A percentile compares a stretch with the other conserved stretches of the same genome.
Conservation (phyloP, 1,140 invertebrate species). For the Drosophila serrata region DNA sequence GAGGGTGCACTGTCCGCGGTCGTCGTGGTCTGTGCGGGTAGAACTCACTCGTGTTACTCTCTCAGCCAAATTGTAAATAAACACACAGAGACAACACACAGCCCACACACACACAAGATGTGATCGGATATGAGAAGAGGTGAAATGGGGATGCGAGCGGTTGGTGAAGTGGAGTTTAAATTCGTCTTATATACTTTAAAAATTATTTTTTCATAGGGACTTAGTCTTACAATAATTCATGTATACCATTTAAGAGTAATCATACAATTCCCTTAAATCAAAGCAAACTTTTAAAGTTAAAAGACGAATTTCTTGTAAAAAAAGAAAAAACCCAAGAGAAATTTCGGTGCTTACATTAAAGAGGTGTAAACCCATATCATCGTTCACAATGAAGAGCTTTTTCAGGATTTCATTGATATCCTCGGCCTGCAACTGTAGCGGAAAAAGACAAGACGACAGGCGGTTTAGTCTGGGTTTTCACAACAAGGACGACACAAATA, state of each 20-base stretch:
- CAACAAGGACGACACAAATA: conserved; percentile 22
- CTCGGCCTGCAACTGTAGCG: conserved; percentile 59
- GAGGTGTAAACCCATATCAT: conserved; percentile 57
- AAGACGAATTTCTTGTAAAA: neutral
- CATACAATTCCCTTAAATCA: neutral
- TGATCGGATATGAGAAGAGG: conserved; percentile 11
- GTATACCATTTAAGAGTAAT: too few relatives aligned
- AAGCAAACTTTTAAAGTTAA: neutral
- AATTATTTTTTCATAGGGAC: neutral
- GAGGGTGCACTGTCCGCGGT: conserved; percentile 70
- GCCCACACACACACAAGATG: conserved; percentile 19
- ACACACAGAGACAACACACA: conserved; percentile 58
- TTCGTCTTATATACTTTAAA: neutral
- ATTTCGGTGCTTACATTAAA: conserved; percentile 71
- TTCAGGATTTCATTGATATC: conserved; percentile 42
- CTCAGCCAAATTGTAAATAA: conserved; percentile 24
- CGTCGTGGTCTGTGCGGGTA: conserved; percentile 76
- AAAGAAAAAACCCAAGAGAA: neutral
- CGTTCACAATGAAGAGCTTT: conserved; percentile 55
- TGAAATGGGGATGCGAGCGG: conserved; percentile 13
- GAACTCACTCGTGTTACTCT: conserved; percentile 63
- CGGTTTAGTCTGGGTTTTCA: conserved; percentile 50
- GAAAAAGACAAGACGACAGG: conserved; percentile 34
- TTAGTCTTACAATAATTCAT: neutral
- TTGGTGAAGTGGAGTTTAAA: neutral